A percentile compares a stretch with the other conserved stretches of the same genome.
These are phyloP conservation scores for Spodoptera picta DNA, from an alignment of 2,888 invertebrate species.

Conservation along the genomic window DNA sequence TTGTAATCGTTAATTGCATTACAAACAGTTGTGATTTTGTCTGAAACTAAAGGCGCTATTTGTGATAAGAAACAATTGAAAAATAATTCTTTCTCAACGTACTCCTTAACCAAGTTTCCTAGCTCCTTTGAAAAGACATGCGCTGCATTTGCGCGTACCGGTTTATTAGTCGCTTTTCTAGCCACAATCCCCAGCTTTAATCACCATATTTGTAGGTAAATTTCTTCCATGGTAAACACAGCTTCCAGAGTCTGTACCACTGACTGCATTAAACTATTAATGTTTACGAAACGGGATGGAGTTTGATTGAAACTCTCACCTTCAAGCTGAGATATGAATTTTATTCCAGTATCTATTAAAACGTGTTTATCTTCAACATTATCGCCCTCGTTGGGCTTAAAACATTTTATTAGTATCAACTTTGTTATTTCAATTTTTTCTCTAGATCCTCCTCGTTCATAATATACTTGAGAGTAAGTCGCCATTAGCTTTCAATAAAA, in stretches of 20 bases:
- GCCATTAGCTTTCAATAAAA: constrained; percentile 61
- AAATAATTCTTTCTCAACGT: constrained; percentile 44
- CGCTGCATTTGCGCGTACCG: constrained; percentile 25
- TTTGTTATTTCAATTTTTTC: constrained; percentile 44
- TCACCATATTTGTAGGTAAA: constrained; percentile 62
- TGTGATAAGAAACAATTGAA: constrained; percentile 13
- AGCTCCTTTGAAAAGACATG: constrained; percentile 54
- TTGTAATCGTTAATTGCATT: too few relatives aligned
- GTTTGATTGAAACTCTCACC: constrained; percentile 15
- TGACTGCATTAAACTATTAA: constrained; percentile 51
- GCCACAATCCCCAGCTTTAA: constrained; percentile 52
- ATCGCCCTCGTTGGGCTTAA: constrained; percentile 8
- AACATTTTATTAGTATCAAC: constrained; percentile 49
- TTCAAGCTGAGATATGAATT: constrained; percentile 52
- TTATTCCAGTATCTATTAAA: constrained; percentile 39
- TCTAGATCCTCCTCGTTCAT: constrained; percentile 38
- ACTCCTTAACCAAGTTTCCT: constrained; percentile 51
- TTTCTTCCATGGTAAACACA: constrained; percentile 48
- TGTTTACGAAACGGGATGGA: constrained; percentile 17
- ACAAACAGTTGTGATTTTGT: too few relatives aligned
- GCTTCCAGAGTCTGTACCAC: constrained; percentile 50
- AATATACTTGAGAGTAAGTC: constrained; percentile 48
- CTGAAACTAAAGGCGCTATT: too few relatives aligned
- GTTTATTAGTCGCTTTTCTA: constrained; percentile 34
- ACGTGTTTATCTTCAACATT: constrained; percentile 28